These are phyloP conservation scores for Vidua chalybeata DNA, from an alignment of 2,113 vertebrate genomes.

Conservation along the genomic window DNA sequence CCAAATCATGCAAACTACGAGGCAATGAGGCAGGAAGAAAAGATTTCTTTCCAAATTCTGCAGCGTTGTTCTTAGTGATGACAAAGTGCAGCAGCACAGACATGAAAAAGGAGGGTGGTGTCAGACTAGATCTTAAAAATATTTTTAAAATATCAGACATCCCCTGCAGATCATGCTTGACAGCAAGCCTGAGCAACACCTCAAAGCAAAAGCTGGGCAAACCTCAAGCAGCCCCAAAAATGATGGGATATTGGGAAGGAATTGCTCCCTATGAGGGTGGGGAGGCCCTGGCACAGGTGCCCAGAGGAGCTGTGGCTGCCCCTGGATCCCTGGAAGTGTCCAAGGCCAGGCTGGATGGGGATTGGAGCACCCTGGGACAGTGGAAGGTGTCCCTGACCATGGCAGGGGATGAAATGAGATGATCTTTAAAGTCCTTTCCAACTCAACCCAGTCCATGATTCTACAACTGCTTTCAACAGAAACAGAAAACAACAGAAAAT, in stretches of 20 bases:
- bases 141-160: not conserved
- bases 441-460: not conserved
- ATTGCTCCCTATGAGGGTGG: not conserved
- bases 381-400: not conserved
- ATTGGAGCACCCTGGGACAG: accelerated
- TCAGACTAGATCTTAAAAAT: not conserved
- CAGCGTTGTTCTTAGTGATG: not conserved
- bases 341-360: accelerated
- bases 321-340: not conserved
- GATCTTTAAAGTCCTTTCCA: not conserved
- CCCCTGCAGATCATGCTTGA: not conserved
- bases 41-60: not conserved
- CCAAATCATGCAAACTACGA: not conserved
- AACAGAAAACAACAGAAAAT: not conserved
- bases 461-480: not conserved
- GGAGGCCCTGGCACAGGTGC: accelerated
- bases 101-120: not conserved
- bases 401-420: not conserved
- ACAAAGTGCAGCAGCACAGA: not conserved
- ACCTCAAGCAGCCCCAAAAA: not conserved
- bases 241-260: not conserved
- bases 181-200: not conserved
- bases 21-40: not conserved
- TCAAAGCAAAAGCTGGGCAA: not conserved
- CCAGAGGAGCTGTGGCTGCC: not conserved